Percentiles rank a stretch among this genome's conserved stretches.
Evolutionary conservation across 2,797 vertebrate species (phyloP).

Genomic region (Buceros bicornis): DNA sequence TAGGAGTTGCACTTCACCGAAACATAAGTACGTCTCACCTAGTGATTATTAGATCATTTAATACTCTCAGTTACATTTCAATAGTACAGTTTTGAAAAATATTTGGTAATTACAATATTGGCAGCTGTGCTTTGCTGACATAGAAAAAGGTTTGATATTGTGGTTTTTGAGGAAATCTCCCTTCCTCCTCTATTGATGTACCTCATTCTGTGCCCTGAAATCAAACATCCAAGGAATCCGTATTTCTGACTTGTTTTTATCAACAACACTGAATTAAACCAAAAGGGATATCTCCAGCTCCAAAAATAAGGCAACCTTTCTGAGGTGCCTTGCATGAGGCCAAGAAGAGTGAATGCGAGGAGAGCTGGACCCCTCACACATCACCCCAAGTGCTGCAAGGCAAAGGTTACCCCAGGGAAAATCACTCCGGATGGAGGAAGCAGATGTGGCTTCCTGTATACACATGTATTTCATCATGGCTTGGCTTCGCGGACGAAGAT

Average conservation of each 20-base stretch:
- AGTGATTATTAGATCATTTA: background rate
- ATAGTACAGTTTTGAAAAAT: background rate
- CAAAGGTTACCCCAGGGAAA: background rate
- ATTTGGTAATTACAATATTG: background rate
- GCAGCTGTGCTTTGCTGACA: background rate
- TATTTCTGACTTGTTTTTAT: background rate
- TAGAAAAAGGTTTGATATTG: background rate
- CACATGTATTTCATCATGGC: fast-evolving
- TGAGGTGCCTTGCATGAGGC: background rate
- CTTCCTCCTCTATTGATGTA: background rate
- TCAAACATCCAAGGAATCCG: background rate
- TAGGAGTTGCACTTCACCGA: background rate
- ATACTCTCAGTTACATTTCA: background rate
- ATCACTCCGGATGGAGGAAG: background rate
- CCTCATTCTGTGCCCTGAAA: background rate
- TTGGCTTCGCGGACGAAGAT: too few relatives aligned
- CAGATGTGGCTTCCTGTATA: background rate
- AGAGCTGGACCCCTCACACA: fast-evolving
- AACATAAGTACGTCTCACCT: background rate
- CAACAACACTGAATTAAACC: background rate
- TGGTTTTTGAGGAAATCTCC: background rate
- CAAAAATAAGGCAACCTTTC: background rate
- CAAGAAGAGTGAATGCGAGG: background rate
- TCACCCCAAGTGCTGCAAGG: background rate
- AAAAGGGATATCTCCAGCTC: background rate